Conservation (phyloP, 2,797 vertebrate genomes). For the Enteromius viviparus region DNA sequence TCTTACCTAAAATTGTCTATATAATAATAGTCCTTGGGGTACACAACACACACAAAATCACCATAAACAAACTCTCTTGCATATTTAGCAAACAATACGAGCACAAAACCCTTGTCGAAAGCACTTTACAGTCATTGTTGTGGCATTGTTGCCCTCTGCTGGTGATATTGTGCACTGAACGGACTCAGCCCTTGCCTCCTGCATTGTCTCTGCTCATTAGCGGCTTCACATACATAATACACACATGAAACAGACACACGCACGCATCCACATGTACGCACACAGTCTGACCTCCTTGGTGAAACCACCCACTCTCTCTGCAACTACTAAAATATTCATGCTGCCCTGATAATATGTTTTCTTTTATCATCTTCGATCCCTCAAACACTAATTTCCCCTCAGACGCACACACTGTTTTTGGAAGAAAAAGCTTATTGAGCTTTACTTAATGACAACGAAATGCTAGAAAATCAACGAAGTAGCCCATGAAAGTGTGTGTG, state of each 20-base stretch:
- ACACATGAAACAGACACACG: neutral
- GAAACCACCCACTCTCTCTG: slow-evolving; percentile 35
- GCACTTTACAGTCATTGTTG: slow-evolving; percentile 64
- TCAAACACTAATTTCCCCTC: neutral
- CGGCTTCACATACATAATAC: slow-evolving; percentile 4
- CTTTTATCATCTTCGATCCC: slow-evolving; percentile 29
- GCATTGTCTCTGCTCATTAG: slow-evolving; percentile 27
- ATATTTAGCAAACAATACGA: slow-evolving; percentile 2
- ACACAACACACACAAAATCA: neutral
- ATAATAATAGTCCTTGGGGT: neutral
- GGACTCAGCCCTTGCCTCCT: neutral
- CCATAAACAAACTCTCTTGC: neutral
- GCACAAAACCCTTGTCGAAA: neutral
- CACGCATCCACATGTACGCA: neutral
- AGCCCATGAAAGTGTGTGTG: too few relatives aligned
- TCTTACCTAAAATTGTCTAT: neutral
- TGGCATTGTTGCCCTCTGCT: slow-evolving; percentile 75
- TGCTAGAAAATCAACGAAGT: neutral
- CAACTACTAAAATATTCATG: slow-evolving; percentile 56
- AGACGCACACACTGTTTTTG: neutral
- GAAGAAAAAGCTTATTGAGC: neutral
- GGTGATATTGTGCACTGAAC: slow-evolving; percentile 53
- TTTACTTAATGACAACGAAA: neutral
- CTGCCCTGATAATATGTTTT: slow-evolving; percentile 37
- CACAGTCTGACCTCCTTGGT: slow-evolving; percentile 47